Percentiles rank a stretch among this genome's conserved stretches.
Evolutionary conservation across 2,888 invertebrate genomes (phyloP).

Genomic region (Zhengitettix transpicula): DNA sequence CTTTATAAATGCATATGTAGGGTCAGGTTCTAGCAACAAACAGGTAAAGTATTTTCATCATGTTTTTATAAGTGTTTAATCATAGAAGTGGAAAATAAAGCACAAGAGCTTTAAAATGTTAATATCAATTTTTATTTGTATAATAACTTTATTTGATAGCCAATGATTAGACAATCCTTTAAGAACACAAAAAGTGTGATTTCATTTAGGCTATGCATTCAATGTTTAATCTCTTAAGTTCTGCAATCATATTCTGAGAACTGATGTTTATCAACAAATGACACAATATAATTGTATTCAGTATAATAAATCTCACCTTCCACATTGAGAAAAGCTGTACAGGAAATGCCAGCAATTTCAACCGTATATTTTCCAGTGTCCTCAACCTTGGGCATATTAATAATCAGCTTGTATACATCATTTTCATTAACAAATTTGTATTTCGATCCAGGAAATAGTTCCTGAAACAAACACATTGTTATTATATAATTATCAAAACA

Average conservation of each 20-base stretch:
- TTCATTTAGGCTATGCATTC: too few species aligned
- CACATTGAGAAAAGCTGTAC: slow-evolving; percentile 83
- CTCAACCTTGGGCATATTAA: slow-evolving; percentile 82
- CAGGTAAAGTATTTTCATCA: too few species aligned
- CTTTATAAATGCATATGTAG: slow-evolving; percentile 83
- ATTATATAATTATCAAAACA: not conserved
- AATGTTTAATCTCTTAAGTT: too few species aligned
- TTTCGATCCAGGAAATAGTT: slow-evolving; percentile 89
- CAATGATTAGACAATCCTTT: too few species aligned
- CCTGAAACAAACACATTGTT: slow-evolving; percentile 36
- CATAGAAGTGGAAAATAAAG: too few species aligned
- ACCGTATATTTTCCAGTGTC: slow-evolving; percentile 94
- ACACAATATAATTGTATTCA: not conserved
- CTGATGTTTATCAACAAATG: not conserved
- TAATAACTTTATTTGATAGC: too few species aligned
- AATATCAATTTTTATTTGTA: too few species aligned
- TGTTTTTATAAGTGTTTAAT: too few species aligned
- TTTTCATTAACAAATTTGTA: slow-evolving; percentile 90
- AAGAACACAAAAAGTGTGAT: too few species aligned
- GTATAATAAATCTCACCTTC: slow-evolving; percentile 41
- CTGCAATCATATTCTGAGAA: not conserved
- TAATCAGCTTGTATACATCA: slow-evolving; percentile 78
- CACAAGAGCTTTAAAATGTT: too few species aligned
- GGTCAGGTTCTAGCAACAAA: slow-evolving; percentile 62
- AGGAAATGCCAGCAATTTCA: slow-evolving; percentile 79